A percentile compares a stretch with the other conserved stretches of the same genome.
Conservation (phyloP, 1,140 invertebrate genomes). For the Venturia canescens region DNA sequence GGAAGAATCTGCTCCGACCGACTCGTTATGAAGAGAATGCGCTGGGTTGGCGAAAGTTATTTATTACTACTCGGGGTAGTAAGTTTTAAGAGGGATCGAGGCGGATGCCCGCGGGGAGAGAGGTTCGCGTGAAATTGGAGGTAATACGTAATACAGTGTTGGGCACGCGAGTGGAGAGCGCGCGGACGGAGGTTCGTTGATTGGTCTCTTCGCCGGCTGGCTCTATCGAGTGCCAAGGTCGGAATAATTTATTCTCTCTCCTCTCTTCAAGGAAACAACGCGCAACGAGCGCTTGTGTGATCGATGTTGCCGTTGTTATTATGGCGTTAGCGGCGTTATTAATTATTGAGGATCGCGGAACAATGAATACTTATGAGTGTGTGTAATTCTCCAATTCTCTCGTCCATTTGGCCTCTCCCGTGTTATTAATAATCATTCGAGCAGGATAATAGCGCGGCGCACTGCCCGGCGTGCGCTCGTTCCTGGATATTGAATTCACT, state of each 20-base stretch:
- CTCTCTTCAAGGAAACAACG: neutral
- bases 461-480: neutral
- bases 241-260: conserved; percentile 1
- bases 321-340: too few species aligned
- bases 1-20: neutral
- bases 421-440: neutral
- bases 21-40: neutral
- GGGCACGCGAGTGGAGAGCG: neutral
- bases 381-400: too few species aligned
- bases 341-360: neutral
- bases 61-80: neutral
- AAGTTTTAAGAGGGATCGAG: neutral
- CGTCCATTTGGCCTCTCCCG: neutral
- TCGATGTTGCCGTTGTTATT: neutral
- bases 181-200: neutral
- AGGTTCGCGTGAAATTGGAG: neutral
- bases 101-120: neutral
- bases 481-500: neutral
- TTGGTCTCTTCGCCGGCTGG: neutral
- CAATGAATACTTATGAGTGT: neutral
- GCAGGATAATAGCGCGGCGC: neutral
- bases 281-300: neutral
- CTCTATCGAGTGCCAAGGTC: neutral
- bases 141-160: conserved; percentile 3
- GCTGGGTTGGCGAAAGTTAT: neutral